These are phyloP conservation scores for Gymnocheta viridis DNA, from an alignment of 2,888 invertebrate genomes.

Conservation along the genomic window DNA sequence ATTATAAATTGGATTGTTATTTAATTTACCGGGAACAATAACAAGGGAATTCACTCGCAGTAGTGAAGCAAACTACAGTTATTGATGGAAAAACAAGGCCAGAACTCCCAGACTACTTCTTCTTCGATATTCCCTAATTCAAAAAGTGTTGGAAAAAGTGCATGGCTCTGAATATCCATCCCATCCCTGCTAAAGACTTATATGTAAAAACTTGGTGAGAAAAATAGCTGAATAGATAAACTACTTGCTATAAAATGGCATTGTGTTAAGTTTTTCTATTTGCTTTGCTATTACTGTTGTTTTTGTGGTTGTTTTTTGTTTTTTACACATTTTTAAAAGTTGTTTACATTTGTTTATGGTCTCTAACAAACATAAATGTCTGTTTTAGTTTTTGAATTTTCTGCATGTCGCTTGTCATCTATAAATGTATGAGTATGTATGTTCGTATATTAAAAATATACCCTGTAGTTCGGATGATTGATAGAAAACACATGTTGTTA, in stretches of 20 bases:
- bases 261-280: neutral
- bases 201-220: neutral
- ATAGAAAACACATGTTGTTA: too few species aligned
- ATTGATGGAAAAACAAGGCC: too few species aligned
- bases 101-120: too few species aligned
- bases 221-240: neutral
- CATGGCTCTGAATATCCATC: neutral
- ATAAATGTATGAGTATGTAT: neutral
- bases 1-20: too few species aligned
- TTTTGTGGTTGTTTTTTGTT: too few species aligned
- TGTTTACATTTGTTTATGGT: conserved; percentile 29
- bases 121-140: too few species aligned
- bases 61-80: too few species aligned
- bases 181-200: neutral
- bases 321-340: conserved; percentile 18
- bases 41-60: too few species aligned
- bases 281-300: conserved; percentile 8
- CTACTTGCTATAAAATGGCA: neutral
- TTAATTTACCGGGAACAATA: too few species aligned
- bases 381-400: neutral
- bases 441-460: neutral
- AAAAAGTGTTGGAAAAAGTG: neutral
- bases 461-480: neutral
- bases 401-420: conserved; percentile 29
- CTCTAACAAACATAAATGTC: conserved; percentile 31